Percentiles rank a stretch among this genome's conserved stretches.
phyloP scores from a whole-genome alignment of 2,113 vertebrate genomes.

The Cisticola juncidis region DNA sequence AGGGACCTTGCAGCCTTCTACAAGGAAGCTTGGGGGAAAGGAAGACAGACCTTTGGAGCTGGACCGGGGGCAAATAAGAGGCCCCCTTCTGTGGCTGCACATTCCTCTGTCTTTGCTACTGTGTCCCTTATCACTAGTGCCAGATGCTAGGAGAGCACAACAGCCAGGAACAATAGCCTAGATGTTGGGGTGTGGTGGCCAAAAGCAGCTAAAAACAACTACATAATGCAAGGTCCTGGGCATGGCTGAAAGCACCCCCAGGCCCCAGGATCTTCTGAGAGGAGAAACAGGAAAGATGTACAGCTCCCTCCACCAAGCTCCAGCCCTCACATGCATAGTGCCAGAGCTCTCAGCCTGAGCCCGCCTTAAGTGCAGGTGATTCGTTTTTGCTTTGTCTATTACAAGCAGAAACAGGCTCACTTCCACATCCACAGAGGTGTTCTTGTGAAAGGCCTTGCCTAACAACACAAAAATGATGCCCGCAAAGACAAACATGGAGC shows the following conservation, averaged over 20 bases:
- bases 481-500: neutral
- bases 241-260: neutral
- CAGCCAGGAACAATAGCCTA: neutral
- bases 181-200: neutral
- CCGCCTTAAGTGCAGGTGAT: neutral
- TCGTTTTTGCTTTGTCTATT: neutral
- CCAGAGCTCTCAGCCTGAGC: neutral
- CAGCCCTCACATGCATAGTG: neutral
- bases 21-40: neutral
- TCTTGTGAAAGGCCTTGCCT: neutral
- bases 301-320: neutral
- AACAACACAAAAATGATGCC: neutral
- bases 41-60: neutral
- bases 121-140: constrained; percentile 13
- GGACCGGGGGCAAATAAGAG: neutral
- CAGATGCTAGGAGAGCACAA: neutral
- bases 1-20: neutral
- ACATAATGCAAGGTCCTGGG: neutral
- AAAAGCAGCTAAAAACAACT: neutral
- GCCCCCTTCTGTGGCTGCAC: neutral
- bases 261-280: neutral
- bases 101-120: neutral
- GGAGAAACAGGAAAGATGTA: neutral
- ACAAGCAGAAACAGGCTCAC: neutral
- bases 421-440: neutral